Conservation (phyloP, 2,113 vertebrate species). For the Elaphurus davidianus region DNA sequence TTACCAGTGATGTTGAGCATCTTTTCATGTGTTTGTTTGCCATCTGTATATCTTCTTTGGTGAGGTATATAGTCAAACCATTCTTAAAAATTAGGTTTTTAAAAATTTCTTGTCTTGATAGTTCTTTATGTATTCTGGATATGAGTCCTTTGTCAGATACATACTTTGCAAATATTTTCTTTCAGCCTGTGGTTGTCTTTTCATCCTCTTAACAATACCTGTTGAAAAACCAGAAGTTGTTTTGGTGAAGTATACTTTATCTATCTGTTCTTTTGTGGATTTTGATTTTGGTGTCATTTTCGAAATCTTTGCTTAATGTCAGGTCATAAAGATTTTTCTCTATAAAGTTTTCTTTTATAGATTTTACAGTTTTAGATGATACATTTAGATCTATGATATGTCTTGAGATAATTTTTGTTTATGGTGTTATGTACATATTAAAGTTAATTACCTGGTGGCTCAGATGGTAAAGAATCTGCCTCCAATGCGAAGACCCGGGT, state of each 20-base stretch:
- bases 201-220: neutral
- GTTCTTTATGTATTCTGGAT: neutral
- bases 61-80: neutral
- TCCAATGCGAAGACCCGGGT: neutral
- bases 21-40: neutral
- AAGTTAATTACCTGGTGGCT: neutral
- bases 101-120: neutral
- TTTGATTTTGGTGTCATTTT: neutral
- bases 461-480: neutral
- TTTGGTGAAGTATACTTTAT: neutral
- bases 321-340: neutral
- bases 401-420: constrained; percentile 2
- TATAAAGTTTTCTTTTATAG: neutral
- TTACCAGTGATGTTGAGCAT: neutral
- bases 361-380: neutral
- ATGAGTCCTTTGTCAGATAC: neutral
- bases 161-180: neutral
- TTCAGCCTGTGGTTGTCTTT: neutral
- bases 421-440: neutral
- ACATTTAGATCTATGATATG: neutral
- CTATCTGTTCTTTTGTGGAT: neutral
- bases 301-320: neutral
- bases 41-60: neutral
- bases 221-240: neutral
- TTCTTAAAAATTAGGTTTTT: neutral